Evolutionary conservation across 2,797 vertebrate species (phyloP).

Genomic region (Parotocinclus haroldoi): DNA sequence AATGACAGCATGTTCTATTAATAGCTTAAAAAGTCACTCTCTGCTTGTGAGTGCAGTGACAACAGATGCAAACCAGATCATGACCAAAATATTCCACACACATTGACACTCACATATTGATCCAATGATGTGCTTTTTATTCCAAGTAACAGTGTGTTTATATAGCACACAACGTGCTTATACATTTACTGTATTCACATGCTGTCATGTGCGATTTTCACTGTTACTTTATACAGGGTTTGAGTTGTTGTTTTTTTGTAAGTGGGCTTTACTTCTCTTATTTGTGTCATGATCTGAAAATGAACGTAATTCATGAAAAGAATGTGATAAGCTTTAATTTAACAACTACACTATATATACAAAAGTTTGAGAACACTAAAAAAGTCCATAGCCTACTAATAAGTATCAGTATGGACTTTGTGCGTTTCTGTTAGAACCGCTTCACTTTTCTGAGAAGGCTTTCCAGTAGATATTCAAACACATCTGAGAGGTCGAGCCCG

Average conservation of each 20-base stretch:
- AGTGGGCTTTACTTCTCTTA: too few relatives aligned
- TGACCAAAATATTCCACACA: conserved; percentile 20
- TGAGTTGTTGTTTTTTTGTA: background rate
- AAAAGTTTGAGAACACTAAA: too few relatives aligned
- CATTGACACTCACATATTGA: background rate
- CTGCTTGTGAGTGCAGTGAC: conserved; percentile 30
- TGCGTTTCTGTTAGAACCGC: too few relatives aligned
- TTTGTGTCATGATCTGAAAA: conserved; percentile 25
- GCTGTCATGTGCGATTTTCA: conserved; percentile 6
- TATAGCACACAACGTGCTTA: too few relatives aligned
- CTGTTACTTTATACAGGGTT: background rate
- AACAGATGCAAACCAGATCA: conserved; percentile 37
- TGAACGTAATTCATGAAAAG: background rate
- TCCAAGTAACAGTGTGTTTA: conserved; percentile 6
- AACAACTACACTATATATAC: too few relatives aligned
- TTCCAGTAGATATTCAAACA: too few relatives aligned
- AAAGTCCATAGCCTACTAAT: too few relatives aligned
- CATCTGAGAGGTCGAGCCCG: too few relatives aligned
- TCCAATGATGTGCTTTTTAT: conserved; percentile 10
- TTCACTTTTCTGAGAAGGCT: too few relatives aligned
- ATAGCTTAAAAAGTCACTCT: conserved; percentile 32
- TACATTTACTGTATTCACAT: conserved; percentile 4
- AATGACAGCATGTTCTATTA: conserved; percentile 42
- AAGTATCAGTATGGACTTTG: too few relatives aligned
- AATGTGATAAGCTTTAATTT: too few relatives aligned